Conservation (phyloP, 1,140 invertebrate genomes). For the Anagrus nilaparvatae region DNA sequence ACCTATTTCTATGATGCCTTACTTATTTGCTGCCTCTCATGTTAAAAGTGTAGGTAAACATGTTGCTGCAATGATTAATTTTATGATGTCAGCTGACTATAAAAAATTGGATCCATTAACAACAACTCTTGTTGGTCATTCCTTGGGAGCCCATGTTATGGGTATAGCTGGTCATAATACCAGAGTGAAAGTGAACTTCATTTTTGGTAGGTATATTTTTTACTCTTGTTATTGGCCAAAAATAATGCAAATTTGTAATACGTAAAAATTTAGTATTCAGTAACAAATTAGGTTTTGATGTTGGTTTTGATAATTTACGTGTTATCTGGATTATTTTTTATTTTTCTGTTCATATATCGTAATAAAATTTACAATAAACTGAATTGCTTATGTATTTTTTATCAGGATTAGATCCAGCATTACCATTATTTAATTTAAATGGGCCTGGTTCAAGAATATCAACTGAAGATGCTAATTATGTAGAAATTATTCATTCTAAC, state of each 20-base stretch:
- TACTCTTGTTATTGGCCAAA: too few relatives aligned
- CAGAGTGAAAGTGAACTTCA: slow-evolving; percentile 22
- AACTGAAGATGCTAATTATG: slow-evolving; percentile 32
- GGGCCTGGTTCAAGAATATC: slow-evolving; percentile 27
- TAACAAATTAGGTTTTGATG: too few relatives aligned
- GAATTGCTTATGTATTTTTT: too few relatives aligned
- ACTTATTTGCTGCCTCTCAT: slow-evolving; percentile 21
- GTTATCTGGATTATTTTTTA: too few relatives aligned
- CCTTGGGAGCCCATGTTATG: slow-evolving; percentile 42
- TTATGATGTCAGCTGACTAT: slow-evolving; percentile 11
- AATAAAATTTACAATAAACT: too few relatives aligned
- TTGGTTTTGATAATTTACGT: too few relatives aligned
- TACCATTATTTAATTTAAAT: slow-evolving; percentile 29
- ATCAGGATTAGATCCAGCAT: slow-evolving; percentile 42
- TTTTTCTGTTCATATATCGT: too few relatives aligned
- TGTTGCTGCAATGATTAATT: slow-evolving; percentile 1
- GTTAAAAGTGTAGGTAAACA: slow-evolving; percentile 1
- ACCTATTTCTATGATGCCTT: slow-evolving; percentile 23
- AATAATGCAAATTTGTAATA: too few relatives aligned
- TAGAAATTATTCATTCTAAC: slow-evolving; percentile 44
- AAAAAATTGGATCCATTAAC: slow-evolving; percentile 13
- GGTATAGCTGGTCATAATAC: slow-evolving; percentile 28
- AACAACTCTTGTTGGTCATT: slow-evolving; percentile 25
- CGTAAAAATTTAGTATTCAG: too few relatives aligned
- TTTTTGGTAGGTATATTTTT: too few relatives aligned